Base-by-base conservation (phyloP, 37 sponge, comb jelly and placozoan genomes). In the Ianthella basta region DNA sequence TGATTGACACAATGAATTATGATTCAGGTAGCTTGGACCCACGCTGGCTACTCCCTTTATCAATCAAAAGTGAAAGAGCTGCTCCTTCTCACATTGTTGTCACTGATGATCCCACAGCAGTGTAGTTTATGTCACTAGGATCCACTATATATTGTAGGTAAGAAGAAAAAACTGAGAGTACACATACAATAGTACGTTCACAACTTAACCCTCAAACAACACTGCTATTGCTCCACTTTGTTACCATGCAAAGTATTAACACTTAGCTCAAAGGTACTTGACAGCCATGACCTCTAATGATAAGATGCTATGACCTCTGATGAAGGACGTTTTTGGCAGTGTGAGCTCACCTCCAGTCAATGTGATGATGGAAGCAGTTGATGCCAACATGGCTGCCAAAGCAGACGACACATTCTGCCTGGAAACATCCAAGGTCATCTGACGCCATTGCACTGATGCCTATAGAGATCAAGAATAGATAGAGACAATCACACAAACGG, bases 321-420 rank as follows among this genome's bases (percentile, higher is more conserved):
- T 44, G 50, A 44, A 44, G 50, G 6, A 44, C 50, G 6, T 44
- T 3, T 8, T 44, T 3, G 50, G 3, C 50, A 44, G 50, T 8
- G 50, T 44, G 50, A 8, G 50, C 81, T 83, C n/a, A 86, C 87
- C 60, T 53, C 92, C 86, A 65, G 96, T 96, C 32, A 89, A 88
- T 14, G 91, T 90, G 57, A 96, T 88, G 60, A 96, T 84, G 44
- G 88, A 80, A 5, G 96, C 96, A 72, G 96, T 88, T 39, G 94
- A 85, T 0, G 94, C 98, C 60, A 93, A 53, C 90, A 97, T 95
- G 86, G 98, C 98, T 0, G 98, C 91, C 82, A 97, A 68, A 0
- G 96, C 92, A 27, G 98, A 92, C 69, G 85, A 86, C 27, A 97
- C 98, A 55, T 97, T 97, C 94, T 97, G 95, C 15, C 83, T 60